These are phyloP conservation scores for Erithacus rubecula DNA, from an alignment of 2,797 vertebrate species.

Conservation along the genomic window DNA sequence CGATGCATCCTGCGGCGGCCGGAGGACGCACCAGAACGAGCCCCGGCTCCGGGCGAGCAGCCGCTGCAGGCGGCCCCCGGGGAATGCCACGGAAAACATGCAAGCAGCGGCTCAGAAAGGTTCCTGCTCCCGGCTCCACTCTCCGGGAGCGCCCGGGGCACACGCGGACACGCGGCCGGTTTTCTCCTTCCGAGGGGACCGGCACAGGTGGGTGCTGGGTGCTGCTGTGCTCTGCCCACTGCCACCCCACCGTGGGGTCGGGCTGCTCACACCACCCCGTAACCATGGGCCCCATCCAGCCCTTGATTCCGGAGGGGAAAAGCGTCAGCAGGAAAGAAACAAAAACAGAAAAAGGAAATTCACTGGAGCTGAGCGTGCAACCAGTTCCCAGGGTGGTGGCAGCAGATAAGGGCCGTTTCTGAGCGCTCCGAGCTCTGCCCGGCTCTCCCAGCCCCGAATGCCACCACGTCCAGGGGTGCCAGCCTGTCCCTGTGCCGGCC, in stretches of 20 bases:
- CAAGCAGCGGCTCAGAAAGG: not conserved
- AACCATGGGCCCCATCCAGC: slow-evolving; percentile 41
- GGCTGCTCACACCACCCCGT: not conserved
- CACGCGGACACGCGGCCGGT: rapidly evolving
- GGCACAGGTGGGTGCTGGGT: not conserved
- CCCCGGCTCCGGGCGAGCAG: not conserved
- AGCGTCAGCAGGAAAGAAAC: slow-evolving; percentile 63
- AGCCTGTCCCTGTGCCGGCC: not conserved
- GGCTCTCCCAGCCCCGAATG: not conserved
- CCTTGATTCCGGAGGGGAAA: slow-evolving; percentile 50
- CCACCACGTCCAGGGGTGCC: not conserved
- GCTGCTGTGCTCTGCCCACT: not conserved
- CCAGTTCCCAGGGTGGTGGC: slow-evolving; percentile 20
- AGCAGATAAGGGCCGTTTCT: slow-evolving; percentile 32
- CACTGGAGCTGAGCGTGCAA: not conserved
- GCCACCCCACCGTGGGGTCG: not conserved
- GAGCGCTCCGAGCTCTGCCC: not conserved
- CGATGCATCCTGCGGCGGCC: not conserved
- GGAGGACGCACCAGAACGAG: not conserved
- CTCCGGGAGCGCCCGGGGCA: not conserved
- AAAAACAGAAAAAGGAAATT: slow-evolving; percentile 66
- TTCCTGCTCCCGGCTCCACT: not conserved
- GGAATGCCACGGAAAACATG: not conserved
- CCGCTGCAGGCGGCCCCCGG: not conserved
- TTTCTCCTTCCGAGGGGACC: not conserved